A percentile compares a stretch with the other conserved stretches of the same genome.
These are phyloP conservation scores for Mormyrus iriodes DNA, from an alignment of 2,113 vertebrate genomes.

Conservation along the genomic window DNA sequence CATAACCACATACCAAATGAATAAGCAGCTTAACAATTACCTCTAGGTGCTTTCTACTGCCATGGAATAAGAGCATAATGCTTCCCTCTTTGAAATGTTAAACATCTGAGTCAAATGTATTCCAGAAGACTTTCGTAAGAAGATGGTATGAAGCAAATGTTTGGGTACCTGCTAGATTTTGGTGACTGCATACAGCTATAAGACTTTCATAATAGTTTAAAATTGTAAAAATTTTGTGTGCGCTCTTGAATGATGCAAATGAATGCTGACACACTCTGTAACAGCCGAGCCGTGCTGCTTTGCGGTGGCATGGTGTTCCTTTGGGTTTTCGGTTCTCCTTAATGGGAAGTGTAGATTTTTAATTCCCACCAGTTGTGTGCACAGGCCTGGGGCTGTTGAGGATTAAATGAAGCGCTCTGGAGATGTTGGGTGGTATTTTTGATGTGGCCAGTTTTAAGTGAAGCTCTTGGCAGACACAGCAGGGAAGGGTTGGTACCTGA, in stretches of 20 bases:
- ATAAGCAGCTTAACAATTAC: neutral
- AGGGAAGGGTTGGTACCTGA: constrained; percentile 22
- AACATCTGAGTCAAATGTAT: neutral
- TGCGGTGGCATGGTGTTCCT: no score
- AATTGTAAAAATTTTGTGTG: neutral
- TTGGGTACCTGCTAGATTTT: neutral
- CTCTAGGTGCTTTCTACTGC: neutral
- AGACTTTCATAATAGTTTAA: neutral
- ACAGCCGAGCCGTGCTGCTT: no score
- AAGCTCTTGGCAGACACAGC: neutral
- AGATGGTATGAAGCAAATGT: neutral
- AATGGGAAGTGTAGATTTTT: neutral
- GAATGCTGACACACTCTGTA: neutral
- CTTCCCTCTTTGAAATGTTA: neutral
- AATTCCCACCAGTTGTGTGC: neutral
- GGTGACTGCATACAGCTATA: neutral
- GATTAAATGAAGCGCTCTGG: neutral
- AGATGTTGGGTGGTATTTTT: neutral
- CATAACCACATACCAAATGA: neutral
- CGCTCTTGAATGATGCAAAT: neutral
- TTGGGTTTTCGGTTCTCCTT: neutral
- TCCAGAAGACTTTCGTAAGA: neutral
- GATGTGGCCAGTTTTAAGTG: neutral
- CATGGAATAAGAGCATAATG: neutral
- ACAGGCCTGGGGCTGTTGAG: neutral